A percentile compares a stretch with the other conserved stretches of the same genome.
phyloP scores from a whole-genome alignment of 1,140 invertebrate species.

The Spodoptera litura region DNA sequence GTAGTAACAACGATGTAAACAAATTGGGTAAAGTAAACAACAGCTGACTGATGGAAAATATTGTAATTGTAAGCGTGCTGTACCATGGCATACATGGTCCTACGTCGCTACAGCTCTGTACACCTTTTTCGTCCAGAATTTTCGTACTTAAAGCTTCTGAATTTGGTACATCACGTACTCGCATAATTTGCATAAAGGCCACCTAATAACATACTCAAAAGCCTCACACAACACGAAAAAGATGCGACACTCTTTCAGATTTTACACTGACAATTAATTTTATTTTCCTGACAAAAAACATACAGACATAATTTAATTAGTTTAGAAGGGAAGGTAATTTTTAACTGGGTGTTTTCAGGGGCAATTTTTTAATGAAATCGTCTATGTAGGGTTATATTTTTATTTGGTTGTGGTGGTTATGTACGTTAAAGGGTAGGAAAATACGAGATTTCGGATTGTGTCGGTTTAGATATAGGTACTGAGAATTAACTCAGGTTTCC shows the following conservation, averaged over 20 bases:
- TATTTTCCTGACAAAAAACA: neutral
- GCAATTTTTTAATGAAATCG: too few relatives aligned
- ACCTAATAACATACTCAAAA: neutral
- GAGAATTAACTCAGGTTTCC: too few relatives aligned
- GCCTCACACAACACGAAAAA: neutral
- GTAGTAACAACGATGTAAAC: too few relatives aligned
- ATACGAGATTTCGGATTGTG: too few relatives aligned
- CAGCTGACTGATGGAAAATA: too few relatives aligned
- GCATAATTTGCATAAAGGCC: slow-evolving; percentile 2
- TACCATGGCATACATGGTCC: too few relatives aligned
- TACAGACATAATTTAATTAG: neutral
- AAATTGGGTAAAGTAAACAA: too few relatives aligned
- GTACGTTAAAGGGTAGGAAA: too few relatives aligned
- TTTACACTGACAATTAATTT: slow-evolving; percentile 40
- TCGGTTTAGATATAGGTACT: too few relatives aligned
- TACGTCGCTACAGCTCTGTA: neutral
- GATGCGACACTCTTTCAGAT: neutral
- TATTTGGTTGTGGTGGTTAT: too few relatives aligned
- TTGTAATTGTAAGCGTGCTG: too few relatives aligned
- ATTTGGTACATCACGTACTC: slow-evolving; percentile 12
- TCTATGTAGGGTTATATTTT: too few relatives aligned
- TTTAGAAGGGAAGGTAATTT: neutral
- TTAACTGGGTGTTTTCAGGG: neutral
- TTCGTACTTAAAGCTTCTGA: neutral
- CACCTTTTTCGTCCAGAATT: neutral